Evolutionary conservation across 2,113 vertebrate genomes (phyloP).

Genomic region (Semicossyphus pulcher): DNA sequence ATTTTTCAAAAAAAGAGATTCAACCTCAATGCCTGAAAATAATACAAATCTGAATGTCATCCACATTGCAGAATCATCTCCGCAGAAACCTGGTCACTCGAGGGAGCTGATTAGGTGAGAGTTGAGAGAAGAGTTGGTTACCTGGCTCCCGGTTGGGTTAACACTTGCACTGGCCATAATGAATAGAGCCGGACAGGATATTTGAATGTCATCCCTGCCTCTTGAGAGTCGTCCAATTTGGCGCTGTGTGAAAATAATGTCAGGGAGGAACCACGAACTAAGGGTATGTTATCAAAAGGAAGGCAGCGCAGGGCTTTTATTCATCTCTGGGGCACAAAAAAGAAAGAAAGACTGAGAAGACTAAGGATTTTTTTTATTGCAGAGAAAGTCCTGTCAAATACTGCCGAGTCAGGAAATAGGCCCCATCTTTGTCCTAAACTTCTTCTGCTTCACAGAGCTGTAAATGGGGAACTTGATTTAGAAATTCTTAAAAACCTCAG

Average conservation of each 20-base stretch:
- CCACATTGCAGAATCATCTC: conserved; percentile 25
- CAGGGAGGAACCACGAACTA: conserved; percentile 59
- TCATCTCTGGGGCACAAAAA: conserved; percentile 45
- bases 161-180: conserved; percentile 60
- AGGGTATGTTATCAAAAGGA: conserved; percentile 51
- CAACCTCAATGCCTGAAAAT: conserved; percentile 45
- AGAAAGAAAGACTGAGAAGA: conserved; percentile 11
- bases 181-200: conserved; percentile 60
- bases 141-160: conserved; percentile 60
- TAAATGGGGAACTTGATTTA: background rate
- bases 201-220: conserved; percentile 76
- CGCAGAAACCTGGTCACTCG: conserved; percentile 20
- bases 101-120: conserved; percentile 72
- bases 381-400: conserved; percentile 7
- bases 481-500: conserved; percentile 1
- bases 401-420: background rate
- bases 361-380: conserved; percentile 2
- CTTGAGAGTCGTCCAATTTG: conserved; percentile 72
- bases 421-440: background rate
- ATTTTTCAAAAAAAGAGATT: background rate
- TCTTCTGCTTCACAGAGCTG: background rate
- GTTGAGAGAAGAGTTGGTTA: conserved; percentile 50
- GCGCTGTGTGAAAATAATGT: conserved; percentile 69
- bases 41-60: conserved; percentile 59
- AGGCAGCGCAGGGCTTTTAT: conserved; percentile 37